These are phyloP conservation scores for Orthonychiurus folsomi DNA, from an alignment of 2,888 invertebrate species.

Conservation along the genomic window DNA sequence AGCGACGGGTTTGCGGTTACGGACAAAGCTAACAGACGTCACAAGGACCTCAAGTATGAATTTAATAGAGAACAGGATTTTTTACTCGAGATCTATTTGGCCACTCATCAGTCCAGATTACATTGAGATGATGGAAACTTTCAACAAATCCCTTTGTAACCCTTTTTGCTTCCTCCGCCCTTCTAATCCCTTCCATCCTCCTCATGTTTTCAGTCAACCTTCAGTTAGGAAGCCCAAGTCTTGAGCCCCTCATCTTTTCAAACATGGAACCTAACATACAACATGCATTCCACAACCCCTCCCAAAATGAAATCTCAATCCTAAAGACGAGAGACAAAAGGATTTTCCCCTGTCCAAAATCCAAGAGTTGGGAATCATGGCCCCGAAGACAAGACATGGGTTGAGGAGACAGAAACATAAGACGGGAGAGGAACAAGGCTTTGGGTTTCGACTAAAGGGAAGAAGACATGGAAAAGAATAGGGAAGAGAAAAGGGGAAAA, in stretches of 20 bases:
- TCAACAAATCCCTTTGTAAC: constrained; percentile 25
- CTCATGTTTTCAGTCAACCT: background rate
- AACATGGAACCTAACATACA: background rate
- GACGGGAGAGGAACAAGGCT: background rate
- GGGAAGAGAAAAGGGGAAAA: constrained; percentile 25
- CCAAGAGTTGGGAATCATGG: too few species aligned
- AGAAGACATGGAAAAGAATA: constrained; percentile 14
- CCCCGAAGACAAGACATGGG: too few species aligned
- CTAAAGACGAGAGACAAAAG: background rate
- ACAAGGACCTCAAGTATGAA: constrained; percentile 19
- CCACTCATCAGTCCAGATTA: constrained; percentile 28
- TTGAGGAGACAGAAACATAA: too few species aligned
- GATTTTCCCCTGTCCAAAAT: background rate
- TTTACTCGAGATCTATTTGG: constrained; percentile 27
- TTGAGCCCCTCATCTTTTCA: background rate
- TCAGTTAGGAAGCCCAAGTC: too few species aligned
- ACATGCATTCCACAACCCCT: background rate
- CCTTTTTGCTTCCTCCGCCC: constrained; percentile 17
- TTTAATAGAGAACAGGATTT: constrained; percentile 25
- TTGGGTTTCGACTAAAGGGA: background rate
- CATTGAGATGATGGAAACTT: constrained; percentile 27
- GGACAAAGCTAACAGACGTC: background rate
- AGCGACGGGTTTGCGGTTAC: too few species aligned
- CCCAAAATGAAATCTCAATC: background rate
- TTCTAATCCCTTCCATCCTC: too few species aligned